Evolutionary conservation across 2,888 invertebrate species (phyloP), one percentile per base, ranked within the genome.

Genomic region (Oxycera nigricornis): DNA sequence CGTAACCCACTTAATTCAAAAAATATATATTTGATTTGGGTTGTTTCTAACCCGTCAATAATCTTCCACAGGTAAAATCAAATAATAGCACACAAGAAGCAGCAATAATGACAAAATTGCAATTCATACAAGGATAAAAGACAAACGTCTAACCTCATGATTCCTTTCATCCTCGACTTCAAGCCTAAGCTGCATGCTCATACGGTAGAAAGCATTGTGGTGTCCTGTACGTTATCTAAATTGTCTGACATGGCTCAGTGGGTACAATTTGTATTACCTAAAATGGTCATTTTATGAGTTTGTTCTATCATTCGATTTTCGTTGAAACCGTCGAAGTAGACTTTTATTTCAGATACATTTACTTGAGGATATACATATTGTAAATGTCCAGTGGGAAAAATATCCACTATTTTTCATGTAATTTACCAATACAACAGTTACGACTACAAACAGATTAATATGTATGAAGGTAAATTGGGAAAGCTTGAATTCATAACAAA

Each of bases 211-310:
- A 24, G 52, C 24, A 55, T 14, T 0, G 67, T 67, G 22, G 39
- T 30, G 41, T 52, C 31, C 20, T 35, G 46, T 73, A 61, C 46
- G 73, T 74, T 76, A 76, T 75, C 76, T 76, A 75, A 76, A 76
- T 75, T 76, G 76, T 74, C 73, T 68, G 75, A 72, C 76, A 76
- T 65, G 68, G 75, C 72, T 75, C 76, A 76, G 67, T 76, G 75
- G 39, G 72, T 76, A 65, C 76, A 76, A 76, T 76, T 76, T 76
- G 76, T 76, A 76, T 75, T 75, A 74, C 73, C 73, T 72, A 68
- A 74, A 75, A 76, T 76, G 75, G 74, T 74, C 76, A 74, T 75
- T 76, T 76, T 76, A 75, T 76, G 73, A 65, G 75, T 61, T 75
- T 73, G 68, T 76, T 75, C 65, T 74, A 61, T 75, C 73, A 76